These are phyloP conservation scores for Nautilus pompilius DNA, from an alignment of 1,140 invertebrate genomes.

Conservation along the genomic window DNA sequence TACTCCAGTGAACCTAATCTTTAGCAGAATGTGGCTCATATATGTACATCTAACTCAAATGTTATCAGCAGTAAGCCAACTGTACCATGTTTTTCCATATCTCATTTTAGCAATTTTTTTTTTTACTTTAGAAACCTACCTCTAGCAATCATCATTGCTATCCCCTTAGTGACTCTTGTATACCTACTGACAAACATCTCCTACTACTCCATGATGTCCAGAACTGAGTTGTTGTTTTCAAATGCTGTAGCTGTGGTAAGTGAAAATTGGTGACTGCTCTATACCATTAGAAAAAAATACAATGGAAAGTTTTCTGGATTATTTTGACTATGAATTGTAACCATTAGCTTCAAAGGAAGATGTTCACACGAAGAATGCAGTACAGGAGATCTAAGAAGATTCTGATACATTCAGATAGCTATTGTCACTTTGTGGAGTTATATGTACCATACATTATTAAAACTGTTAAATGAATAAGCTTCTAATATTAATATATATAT, in stretches of 20 bases:
- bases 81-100: neutral
- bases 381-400: no score
- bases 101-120: neutral
- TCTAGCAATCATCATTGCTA: conserved; percentile 56
- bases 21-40: neutral
- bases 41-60: neutral
- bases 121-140: conserved; percentile 55
- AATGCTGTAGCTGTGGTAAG: conserved; percentile 86
- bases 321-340: no score
- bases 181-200: conserved; percentile 59
- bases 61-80: neutral
- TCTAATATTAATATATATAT: no score
- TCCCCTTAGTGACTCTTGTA: conserved; percentile 56
- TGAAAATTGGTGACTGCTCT: no score
- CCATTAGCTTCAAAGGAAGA: no score
- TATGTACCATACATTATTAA: no score
- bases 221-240: conserved; percentile 62
- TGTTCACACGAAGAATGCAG: no score
- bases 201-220: conserved; percentile 57
- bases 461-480: no score
- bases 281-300: no score
- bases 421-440: no score
- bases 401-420: no score
- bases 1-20: neutral
- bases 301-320: no score